Evolutionary conservation across 1,140 invertebrate species (phyloP).

Genomic region (Heliconius hewitsoni): DNA sequence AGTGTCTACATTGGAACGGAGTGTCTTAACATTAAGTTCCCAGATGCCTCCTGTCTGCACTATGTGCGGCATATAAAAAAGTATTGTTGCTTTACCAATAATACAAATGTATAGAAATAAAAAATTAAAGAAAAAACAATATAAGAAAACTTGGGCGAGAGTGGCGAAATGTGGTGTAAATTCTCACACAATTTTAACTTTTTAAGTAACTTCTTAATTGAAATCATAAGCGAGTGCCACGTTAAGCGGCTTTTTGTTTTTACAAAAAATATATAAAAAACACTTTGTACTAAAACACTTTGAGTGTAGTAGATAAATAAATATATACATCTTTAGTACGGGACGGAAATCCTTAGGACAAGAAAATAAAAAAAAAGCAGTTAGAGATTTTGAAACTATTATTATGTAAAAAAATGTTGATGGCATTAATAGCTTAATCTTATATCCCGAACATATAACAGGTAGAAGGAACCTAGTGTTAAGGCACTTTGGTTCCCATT

Average conservation of each 20-base stretch:
- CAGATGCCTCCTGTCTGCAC: too few species aligned
- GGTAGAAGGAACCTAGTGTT: too few species aligned
- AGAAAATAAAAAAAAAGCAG: neutral
- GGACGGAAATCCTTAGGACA: slow-evolving; percentile 20
- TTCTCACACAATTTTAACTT: slow-evolving; percentile 54
- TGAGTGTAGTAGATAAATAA: slow-evolving; percentile 37
- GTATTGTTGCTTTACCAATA: too few species aligned
- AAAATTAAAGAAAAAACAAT: too few species aligned
- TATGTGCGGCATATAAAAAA: too few species aligned
- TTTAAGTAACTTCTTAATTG: slow-evolving; percentile 46
- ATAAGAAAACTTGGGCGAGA: neutral
- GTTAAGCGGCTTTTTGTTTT: slow-evolving; percentile 30
- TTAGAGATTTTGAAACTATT: neutral
- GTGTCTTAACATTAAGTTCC: too few species aligned
- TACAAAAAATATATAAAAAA: slow-evolving; percentile 41
- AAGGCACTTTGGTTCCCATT: too few species aligned
- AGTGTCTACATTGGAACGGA: too few species aligned
- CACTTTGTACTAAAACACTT: slow-evolving; percentile 33
- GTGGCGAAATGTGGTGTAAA: slow-evolving; percentile 49
- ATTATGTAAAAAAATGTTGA: too few species aligned
- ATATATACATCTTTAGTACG: slow-evolving; percentile 22
- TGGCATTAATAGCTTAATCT: too few species aligned
- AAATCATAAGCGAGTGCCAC: slow-evolving; percentile 46
- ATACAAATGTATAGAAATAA: neutral
- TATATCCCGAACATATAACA: too few species aligned